Conservation (phyloP, 53 echinoderm and acorn worm genomes). For the Hippasteria phrygiana region DNA sequence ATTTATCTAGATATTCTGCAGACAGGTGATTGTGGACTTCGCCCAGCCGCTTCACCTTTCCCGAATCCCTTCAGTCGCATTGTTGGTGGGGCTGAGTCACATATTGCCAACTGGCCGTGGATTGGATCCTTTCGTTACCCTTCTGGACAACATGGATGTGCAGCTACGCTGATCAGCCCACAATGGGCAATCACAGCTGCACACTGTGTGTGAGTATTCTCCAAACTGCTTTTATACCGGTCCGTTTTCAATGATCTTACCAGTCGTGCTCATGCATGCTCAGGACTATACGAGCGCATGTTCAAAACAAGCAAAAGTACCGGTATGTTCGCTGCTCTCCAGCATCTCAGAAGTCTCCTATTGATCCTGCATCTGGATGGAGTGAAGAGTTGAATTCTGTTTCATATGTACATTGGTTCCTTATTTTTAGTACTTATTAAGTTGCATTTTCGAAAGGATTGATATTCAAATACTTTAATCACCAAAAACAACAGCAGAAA, state of each 20-base stretch:
- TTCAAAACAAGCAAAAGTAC: too few species aligned
- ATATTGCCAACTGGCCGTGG: not conserved
- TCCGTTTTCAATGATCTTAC: too few species aligned
- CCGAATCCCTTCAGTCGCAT: not conserved
- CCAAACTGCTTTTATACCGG: too few species aligned
- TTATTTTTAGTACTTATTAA: not conserved
- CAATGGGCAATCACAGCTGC: constrained; percentile 6
- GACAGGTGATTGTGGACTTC: not conserved
- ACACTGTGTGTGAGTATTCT: constrained; percentile 10
- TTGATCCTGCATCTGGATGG: too few species aligned
- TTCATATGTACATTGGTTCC: too few species aligned
- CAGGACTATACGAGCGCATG: too few species aligned
- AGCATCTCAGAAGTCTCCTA: too few species aligned
- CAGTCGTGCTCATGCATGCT: too few species aligned
- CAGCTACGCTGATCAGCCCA: not conserved
- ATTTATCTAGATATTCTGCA: not conserved
- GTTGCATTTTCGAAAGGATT: not conserved
- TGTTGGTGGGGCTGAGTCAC: not conserved
- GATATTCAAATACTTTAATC: too few species aligned
- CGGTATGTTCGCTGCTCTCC: too few species aligned
- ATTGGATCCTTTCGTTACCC: not conserved
- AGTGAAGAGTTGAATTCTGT: too few species aligned
- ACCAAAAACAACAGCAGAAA: too few species aligned
- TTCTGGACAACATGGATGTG: not conserved
- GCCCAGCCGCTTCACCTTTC: not conserved